phyloP scores from a whole-genome alignment of 2,888 invertebrate genomes.

The Xanthorhoe designata region DNA sequence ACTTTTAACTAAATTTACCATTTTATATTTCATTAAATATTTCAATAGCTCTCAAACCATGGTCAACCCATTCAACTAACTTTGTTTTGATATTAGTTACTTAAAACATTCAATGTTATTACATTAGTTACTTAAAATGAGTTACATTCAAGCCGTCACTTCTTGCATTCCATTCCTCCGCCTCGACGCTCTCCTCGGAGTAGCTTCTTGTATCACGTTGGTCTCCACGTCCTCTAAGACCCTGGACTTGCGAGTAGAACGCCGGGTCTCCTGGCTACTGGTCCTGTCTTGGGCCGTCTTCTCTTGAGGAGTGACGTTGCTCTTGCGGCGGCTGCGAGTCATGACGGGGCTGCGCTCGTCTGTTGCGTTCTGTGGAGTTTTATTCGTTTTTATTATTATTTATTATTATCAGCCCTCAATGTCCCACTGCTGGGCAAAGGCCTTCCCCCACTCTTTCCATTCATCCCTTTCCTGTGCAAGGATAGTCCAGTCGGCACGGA shows the following conservation, averaged over 20 bases:
- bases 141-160: conserved; percentile 7
- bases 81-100: too few relatives aligned
- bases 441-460: too few relatives aligned
- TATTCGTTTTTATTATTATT: neutral
- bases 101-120: too few relatives aligned
- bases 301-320: conserved; percentile 45
- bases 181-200: conserved; percentile 49
- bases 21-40: too few relatives aligned
- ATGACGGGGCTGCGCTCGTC: conserved; percentile 55
- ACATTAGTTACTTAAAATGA: neutral
- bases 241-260: conserved; percentile 47
- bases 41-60: too few relatives aligned
- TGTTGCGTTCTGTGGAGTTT: conserved; percentile 53
- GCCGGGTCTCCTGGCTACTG: conserved; percentile 40
- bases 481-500: too few relatives aligned
- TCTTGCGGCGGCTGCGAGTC: conserved; percentile 65
- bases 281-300: conserved; percentile 26
- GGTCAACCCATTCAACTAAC: too few relatives aligned
- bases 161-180: conserved; percentile 39
- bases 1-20: too few relatives aligned
- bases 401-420: too few relatives aligned
- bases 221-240: conserved; percentile 50
- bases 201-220: conserved; percentile 42
- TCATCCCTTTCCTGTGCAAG: too few relatives aligned
- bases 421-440: too few relatives aligned